Evolutionary conservation across 35 echinoderm and acorn worm species (phyloP), one percentile per base, ranked within the genome.

Genomic region (Ptychodera flava): DNA sequence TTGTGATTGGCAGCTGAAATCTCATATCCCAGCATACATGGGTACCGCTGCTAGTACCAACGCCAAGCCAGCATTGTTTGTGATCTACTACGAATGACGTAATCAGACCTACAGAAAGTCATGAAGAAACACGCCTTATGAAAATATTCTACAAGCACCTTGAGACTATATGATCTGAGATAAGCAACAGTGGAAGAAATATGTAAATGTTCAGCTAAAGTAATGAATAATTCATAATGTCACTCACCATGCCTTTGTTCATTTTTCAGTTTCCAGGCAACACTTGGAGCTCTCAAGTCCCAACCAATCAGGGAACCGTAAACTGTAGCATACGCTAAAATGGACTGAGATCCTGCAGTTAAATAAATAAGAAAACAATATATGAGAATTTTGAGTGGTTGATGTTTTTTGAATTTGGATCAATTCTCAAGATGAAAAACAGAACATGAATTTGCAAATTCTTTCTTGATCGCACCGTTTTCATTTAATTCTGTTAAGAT

Each of bases 21-120:
- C 95, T 89, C 28, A 97, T 87, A 37, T 97, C 95, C 95, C 95
- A 97, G 77, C 95, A 93, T 35, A 93, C 87, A 88, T 97, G 95
- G 32, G 86, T 87, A 1, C 95, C 95, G 87, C 89, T 97, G 35
- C 92, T 97, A 15, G 95, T 97, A 76, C 95, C 95, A 16, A 97
- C 88, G 1, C 92, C 92, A 87, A 97, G 91, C 95, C 95, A 97
- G 10, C 89, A 97, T 77, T 97, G 95, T 84, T 91, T 84, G 33
- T 93, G 95, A 84, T 97, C 95, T 78, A 97, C 92, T 78, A 84
- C 85, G 92, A 93, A 97, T 33, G 95, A 87, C 76, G 95, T 97
- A n/a, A 97, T 91, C 78, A 97, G 52, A 29, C 95, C 95, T 97
- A 76, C n/a, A 75, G 1, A 82, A 31, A 82, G 45, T 12, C 22